Evolutionary conservation across 2,888 invertebrate genomes (phyloP), one percentile per base, ranked within the genome.

Genomic region (Cerastis rubricosa): DNA sequence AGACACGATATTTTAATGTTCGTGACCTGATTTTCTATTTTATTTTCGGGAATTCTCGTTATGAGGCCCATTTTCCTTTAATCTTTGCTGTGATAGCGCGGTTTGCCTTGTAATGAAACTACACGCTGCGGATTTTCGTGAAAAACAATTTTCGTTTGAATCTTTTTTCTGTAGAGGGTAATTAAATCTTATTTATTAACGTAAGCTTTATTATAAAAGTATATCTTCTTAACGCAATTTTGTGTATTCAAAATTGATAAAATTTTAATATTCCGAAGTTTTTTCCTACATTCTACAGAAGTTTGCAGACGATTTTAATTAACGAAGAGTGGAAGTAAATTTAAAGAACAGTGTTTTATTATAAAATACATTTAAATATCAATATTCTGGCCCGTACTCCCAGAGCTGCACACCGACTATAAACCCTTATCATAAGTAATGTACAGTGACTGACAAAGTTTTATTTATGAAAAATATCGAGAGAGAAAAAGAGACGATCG

Each of bases 321-420:
- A 86, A 86, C 74, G 63, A 71, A 79, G 84, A 87, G 80, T 87
- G 85, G 74, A 71, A 84, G 73, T 79, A 71, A 79, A 76, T 84
- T 76, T 74, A 64, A 74, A 59, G 59, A 79, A 76, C 29, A 47
- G 64, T 63, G 59, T 61, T 43, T 43, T 63, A 47, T 45, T 74
- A 51, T 40, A 61, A 71, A 82, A 85, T 66, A 40, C 29, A 74
- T 71, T 72, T 70, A 69, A 71, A 79, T 74, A 66, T 59, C 17
- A 71, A 72, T 71, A 67, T 69, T 74, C 29, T 29, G 59, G 49
- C 64, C 45, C 19, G 25, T 71, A 74, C 84, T 83, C 84, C 65
- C 61, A 59, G 79, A 83, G 83, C 86, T 82, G 72, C 35, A 54
- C 47, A 77, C 25, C 47, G 25, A 47, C 51, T 64, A 40, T 61